These are phyloP conservation scores for Idaea aversata DNA, from an alignment of 2,888 invertebrate genomes.

Conservation along the genomic window DNA sequence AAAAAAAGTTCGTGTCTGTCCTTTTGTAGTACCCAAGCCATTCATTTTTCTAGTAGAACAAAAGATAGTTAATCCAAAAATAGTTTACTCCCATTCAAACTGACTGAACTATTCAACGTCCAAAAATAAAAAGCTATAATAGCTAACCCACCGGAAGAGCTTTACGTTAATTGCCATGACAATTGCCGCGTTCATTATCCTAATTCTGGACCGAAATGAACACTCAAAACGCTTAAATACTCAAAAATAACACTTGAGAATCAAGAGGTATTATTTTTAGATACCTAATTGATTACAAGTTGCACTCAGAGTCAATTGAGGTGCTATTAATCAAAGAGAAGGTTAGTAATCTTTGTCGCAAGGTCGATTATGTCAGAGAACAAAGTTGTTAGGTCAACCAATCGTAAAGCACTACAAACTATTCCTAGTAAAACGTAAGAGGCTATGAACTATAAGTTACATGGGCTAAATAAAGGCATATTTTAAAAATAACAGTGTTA, in stretches of 20 bases:
- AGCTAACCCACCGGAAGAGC: conserved; percentile 48
- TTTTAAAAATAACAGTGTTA: no score
- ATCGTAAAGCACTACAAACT: conserved; percentile 9
- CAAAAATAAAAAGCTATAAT: conserved; percentile 41
- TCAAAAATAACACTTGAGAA: background rate
- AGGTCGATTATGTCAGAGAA: conserved; percentile 26
- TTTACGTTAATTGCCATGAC: conserved; percentile 62
- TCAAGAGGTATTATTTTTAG: background rate
- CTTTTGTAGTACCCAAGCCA: background rate
- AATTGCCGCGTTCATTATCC: conserved; percentile 53
- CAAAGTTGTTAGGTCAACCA: conserved; percentile 28
- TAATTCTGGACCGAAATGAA: conserved; percentile 42
- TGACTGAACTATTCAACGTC: background rate
- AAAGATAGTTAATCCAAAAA: background rate
- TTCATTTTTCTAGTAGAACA: background rate
- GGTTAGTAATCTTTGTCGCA: conserved; percentile 17
- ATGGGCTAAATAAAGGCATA: no score
- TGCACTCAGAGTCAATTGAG: background rate
- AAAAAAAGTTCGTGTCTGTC: background rate
- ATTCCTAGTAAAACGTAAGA: no score
- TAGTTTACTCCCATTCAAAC: background rate
- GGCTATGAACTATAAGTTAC: no score
- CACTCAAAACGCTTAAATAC: conserved; percentile 21
- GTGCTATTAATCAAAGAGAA: conserved; percentile 7
- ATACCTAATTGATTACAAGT: background rate